A percentile compares a stretch with the other conserved stretches of the same genome.
phyloP scores from a whole-genome alignment of 2,113 vertebrate genomes.

The Rhadina sibilatrix region DNA sequence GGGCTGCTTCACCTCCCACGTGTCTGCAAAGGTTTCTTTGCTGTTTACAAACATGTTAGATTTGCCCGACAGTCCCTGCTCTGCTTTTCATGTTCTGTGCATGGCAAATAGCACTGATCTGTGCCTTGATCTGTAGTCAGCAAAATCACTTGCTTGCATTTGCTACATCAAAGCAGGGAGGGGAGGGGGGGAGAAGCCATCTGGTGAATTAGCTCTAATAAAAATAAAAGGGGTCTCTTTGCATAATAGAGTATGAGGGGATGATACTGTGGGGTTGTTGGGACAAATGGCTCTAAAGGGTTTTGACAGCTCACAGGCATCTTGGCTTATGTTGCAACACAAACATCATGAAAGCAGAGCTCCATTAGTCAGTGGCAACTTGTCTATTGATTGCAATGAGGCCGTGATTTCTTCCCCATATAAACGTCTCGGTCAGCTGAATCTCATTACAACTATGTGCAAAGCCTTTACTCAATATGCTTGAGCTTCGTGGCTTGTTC shows the following conservation, averaged over 20 bases:
- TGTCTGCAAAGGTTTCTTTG: neutral
- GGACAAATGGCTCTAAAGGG: conserved; percentile 51
- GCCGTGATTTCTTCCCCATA: neutral
- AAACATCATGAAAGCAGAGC: conserved; percentile 23
- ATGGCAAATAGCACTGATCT: conserved; percentile 27
- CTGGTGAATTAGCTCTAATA: conserved; percentile 57
- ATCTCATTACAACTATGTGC: neutral
- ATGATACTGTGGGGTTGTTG: conserved; percentile 9
- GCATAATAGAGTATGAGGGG: conserved; percentile 46
- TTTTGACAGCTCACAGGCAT: conserved; percentile 56
- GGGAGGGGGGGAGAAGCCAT: conserved; percentile 22
- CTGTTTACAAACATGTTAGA: conserved; percentile 15
- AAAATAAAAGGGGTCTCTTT: conserved; percentile 58
- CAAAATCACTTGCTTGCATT: conserved; percentile 41
- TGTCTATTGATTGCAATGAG: conserved; percentile 16
- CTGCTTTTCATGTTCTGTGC: neutral
- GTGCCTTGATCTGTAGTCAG: conserved; percentile 58
- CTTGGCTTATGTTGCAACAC: conserved; percentile 25
- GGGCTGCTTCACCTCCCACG: neutral
- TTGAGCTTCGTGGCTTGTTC: neutral
- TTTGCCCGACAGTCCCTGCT: neutral
- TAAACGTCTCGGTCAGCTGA: conserved; percentile 23
- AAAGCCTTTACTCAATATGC: conserved; percentile 1
- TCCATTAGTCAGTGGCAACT: neutral
- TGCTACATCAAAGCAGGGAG: conserved; percentile 35